A percentile compares a stretch with the other conserved stretches of the same genome.
phyloP scores from a whole-genome alignment of 1,140 invertebrate species.

The Oncopodura yosiiana region DNA sequence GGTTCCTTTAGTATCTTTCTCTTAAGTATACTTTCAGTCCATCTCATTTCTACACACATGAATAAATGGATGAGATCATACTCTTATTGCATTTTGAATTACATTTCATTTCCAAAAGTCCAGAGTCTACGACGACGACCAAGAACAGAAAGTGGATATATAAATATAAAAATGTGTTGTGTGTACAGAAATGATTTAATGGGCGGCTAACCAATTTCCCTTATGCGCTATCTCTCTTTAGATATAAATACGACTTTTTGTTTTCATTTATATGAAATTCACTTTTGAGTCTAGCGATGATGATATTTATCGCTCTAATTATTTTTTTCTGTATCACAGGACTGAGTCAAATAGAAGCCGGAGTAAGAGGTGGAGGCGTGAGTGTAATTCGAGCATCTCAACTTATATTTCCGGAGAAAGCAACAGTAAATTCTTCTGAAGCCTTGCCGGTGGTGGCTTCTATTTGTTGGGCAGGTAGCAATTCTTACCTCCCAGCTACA shows the following conservation, averaged over 20 bases:
- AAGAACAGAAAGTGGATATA: not conserved
- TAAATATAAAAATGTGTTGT: too few species aligned
- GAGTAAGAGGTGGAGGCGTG: conserved; percentile 5
- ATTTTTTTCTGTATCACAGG: conserved; percentile 8
- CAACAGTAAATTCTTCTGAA: too few species aligned
- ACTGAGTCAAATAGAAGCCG: too few species aligned
- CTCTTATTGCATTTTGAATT: too few species aligned
- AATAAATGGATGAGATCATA: not conserved
- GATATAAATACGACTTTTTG: not conserved
- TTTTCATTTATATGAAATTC: not conserved
- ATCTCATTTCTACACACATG: too few species aligned
- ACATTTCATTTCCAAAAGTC: too few species aligned
- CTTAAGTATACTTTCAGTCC: too few species aligned
- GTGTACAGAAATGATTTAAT: conserved; percentile 11
- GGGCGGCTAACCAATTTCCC: conserved; percentile 5
- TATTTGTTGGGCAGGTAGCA: too few species aligned
- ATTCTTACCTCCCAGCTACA: too few species aligned
- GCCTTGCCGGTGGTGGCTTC: conserved; percentile 1
- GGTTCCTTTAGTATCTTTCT: too few species aligned
- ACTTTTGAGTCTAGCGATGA: too few species aligned
- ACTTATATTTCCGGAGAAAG: conserved; percentile 12
- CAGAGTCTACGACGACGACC: not conserved
- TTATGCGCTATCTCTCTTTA: not conserved
- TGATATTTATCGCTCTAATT: conserved; percentile 15
- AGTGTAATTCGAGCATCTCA: conserved; percentile 5